Conservation (phyloP, 2,797 vertebrate genomes). For the Lerista edwardsae region DNA sequence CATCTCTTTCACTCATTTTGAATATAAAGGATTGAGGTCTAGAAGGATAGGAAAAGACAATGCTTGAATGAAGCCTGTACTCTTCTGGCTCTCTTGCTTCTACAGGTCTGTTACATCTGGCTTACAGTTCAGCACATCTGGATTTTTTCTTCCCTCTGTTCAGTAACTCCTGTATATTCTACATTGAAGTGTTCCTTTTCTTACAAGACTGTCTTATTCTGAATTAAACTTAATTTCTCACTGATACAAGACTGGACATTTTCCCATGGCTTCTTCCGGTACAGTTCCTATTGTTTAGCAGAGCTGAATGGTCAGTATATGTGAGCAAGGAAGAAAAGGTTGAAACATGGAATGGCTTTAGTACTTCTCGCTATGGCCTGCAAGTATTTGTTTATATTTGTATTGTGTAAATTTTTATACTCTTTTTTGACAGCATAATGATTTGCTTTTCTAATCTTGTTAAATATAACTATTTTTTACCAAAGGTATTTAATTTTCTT, state of each 20-base stretch:
- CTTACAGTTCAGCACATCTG: constrained; percentile 71
- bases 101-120: constrained; percentile 63
- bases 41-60: constrained; percentile 65
- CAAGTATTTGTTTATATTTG: constrained; percentile 72
- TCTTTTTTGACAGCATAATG: constrained; percentile 80
- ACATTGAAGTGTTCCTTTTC: constrained; percentile 64
- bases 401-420: constrained; percentile 85
- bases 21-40: constrained; percentile 65
- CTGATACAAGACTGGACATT: constrained; percentile 71
- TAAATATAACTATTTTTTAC: constrained; percentile 87
- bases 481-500: constrained; percentile 87
- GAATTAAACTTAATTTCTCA: constrained; percentile 63
- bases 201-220: constrained; percentile 64
- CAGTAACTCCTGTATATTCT: constrained; percentile 61
- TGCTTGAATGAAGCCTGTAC: constrained; percentile 55
- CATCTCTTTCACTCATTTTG: constrained; percentile 62
- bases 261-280: constrained; percentile 46
- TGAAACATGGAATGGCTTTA: constrained; percentile 70
- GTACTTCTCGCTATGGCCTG: constrained; percentile 68
- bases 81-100: constrained; percentile 66
- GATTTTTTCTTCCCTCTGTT: constrained; percentile 65
- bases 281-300: constrained; percentile 70
- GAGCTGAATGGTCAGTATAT: constrained; percentile 69
- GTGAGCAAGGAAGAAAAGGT: constrained; percentile 67
- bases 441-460: constrained; percentile 85